Percentiles rank a stretch among this genome's conserved stretches.
Evolutionary conservation across 1,140 invertebrate genomes (phyloP).

Genomic region (Scaptomyza hsui): DNA sequence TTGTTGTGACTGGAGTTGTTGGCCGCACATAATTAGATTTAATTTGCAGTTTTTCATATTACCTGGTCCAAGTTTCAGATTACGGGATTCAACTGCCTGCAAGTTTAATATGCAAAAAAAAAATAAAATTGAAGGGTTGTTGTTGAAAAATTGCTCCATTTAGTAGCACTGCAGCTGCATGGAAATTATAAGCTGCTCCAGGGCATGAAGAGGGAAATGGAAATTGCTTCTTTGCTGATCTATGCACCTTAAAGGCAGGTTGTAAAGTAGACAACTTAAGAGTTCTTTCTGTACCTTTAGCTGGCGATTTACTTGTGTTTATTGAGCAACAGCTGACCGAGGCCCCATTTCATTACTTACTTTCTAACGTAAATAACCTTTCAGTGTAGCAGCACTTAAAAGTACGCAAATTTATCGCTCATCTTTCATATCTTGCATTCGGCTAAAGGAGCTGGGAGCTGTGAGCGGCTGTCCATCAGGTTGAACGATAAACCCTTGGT

Average conservation of each 20-base stretch:
- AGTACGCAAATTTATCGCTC: conserved; percentile 65
- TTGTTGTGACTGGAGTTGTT: conserved; percentile 31
- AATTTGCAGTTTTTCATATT: conserved; percentile 55
- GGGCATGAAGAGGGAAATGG: conserved; percentile 6
- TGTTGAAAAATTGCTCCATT: conserved; percentile 47
- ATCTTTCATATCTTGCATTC: conserved; percentile 50
- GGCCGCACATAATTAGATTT: conserved; percentile 76
- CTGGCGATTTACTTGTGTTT: conserved; percentile 29
- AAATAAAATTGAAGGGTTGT: no score
- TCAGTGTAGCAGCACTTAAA: conserved; percentile 37
- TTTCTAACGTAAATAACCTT: conserved; percentile 45
- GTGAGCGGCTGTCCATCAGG: conserved; percentile 40
- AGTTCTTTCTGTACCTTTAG: conserved; percentile 8
- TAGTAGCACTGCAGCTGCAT: conserved; percentile 28
- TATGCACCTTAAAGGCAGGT: conserved; percentile 36
- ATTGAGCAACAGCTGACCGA: conserved; percentile 9
- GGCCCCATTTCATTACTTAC: conserved; percentile 24
- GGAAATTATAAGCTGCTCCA: conserved; percentile 18
- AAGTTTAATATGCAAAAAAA: conserved; percentile 52
- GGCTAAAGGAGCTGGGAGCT: neutral
- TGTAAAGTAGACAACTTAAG: conserved; percentile 24
- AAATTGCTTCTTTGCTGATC: conserved; percentile 19
- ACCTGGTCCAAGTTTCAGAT: conserved; percentile 5
- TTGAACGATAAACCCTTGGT: conserved; percentile 64
- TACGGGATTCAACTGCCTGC: conserved; percentile 17